Base-by-base conservation (phyloP, 92 coral and sea anemone genomes). In the Zoanthus solanderi region DNA sequence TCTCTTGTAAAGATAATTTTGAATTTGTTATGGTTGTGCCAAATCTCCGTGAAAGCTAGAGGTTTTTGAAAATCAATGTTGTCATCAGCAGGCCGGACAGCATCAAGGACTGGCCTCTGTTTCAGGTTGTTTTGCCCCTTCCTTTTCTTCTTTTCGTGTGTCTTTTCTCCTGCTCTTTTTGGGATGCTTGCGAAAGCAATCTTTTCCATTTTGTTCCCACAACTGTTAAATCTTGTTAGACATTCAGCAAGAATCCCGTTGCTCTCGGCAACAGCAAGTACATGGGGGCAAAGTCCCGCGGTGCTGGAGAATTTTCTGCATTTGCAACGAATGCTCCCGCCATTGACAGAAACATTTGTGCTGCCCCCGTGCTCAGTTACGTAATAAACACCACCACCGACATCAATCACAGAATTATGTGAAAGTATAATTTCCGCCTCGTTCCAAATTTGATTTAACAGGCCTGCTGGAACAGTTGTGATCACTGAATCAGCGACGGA, bases 81-180 rank as follows among this genome's bases (percentile, higher is more conserved):
- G 71, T 69, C 66, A 72, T 86, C 90, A 17, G 88, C 23, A 30
- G 80, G 65, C 45, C 65, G 44, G 48, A 42, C 73, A 77, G 65
- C 47, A 13, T 60, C 66, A 13, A 60, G 66, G 18, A 89, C 78
- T 12, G 92, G 89, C 31, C 29, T 44, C 28, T n/a, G 71, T 32
- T 86, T 73, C 56, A 92, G 31, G 60, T 89, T 92, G 65, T 92
- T 91, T 87, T 67, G 69, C 66, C 93, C 93, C 28, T 87, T 90
- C 50, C 90, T 34, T 29, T 85, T 85, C 63, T 83, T 67, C 56
- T 90, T 90, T 53, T 90, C 90, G 16, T 79, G 58, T 14, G 89
- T 15, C 48, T 89, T 89, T 37, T 89, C 88, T 3, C 88, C 84
- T 7, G 87, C 88, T 84, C 84, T 72, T 37, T 89, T 89, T 28